Base-by-base conservation (phyloP, 2,797 vertebrate species). In the Gadopsis marmoratus region DNA sequence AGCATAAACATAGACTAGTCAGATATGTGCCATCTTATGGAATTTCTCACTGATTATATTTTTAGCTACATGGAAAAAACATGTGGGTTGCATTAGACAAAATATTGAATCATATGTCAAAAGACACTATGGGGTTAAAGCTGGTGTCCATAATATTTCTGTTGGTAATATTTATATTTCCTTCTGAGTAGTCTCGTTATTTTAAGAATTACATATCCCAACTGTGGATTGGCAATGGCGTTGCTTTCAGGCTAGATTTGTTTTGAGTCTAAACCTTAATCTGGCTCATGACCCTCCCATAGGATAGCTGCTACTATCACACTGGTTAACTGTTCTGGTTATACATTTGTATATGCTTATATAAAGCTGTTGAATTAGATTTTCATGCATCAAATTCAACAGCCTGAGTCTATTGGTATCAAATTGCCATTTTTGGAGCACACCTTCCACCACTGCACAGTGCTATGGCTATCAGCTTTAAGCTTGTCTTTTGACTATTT, bases 21-120 rank as follows among this genome's bases (percentile, higher is more conserved):
- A 76, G 61, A 88, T 19, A 63, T 85, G 43, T 89, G 94, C 93
- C 95, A 95, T 95, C 96, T 97, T 97, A 97, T 97, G 97, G 95
- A 97, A 97, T 95, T 96, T 14, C 29, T 72, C 53, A 81, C 88
- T 82, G 67, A 83, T 76, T 73, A 11, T 70, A 70, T 68, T 70
- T 83, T 84, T 90, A 92, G 91, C 78, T 82, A 88, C 74, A 84
- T 86, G 87, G 70, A 89, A 88, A 90, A 95, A 95, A 82, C 92
- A 95, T 96, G 88, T 95, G 92, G 95, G 93, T 94, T 60, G 60
- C 68, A 68, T 70, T 71, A 69, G 39, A n/a, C 21, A 66, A 45
- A 76, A 51, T 29, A 55, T 37, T 58, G 3, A 71, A 39, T 85
- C 23, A 76, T 71, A 23, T 58, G 74, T 84, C 86, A 77, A 85